Evolutionary conservation across 2,113 vertebrate species (phyloP).

Genomic region (Tyrannus savana): DNA sequence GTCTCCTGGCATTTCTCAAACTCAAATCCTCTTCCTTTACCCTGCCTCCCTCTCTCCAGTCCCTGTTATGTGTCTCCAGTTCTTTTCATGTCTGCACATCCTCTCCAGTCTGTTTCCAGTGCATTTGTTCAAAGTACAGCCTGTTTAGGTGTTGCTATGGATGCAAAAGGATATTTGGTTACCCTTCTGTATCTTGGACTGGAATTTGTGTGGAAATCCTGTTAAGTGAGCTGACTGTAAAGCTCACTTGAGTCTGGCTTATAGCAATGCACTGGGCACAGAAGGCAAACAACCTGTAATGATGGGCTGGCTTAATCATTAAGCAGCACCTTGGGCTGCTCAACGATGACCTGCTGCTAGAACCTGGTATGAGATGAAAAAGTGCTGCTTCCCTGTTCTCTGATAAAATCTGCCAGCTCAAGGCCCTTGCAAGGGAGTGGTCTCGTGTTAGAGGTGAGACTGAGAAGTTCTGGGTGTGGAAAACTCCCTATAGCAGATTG

Average conservation of each 20-base stretch:
- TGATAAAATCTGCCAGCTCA: not conserved
- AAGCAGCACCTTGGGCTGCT: not conserved
- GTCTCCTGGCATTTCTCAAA: not conserved
- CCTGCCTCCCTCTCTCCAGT: not conserved
- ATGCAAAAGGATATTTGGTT: not conserved
- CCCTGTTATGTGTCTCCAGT: not conserved
- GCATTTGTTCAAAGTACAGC: not conserved
- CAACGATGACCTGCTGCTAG: not conserved
- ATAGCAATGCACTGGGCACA: not conserved
- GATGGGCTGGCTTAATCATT: slow-evolving; percentile 30
- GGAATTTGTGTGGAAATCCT: not conserved
- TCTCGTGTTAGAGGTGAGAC: not conserved
- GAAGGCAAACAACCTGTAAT: not conserved
- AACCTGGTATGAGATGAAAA: not conserved
- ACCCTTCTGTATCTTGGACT: not conserved
- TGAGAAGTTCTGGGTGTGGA: not conserved
- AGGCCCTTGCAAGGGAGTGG: not conserved
- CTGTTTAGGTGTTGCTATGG: slow-evolving; percentile 24
- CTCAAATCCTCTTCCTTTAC: not conserved
- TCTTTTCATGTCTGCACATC: not conserved
- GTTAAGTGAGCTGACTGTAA: not conserved
- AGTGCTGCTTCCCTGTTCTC: not conserved
- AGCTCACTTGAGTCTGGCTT: not conserved
- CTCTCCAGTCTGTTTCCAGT: not conserved
- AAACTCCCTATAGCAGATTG: not conserved